Conservation (phyloP, 2,888 invertebrate species). For the Chalcis sispes region DNA sequence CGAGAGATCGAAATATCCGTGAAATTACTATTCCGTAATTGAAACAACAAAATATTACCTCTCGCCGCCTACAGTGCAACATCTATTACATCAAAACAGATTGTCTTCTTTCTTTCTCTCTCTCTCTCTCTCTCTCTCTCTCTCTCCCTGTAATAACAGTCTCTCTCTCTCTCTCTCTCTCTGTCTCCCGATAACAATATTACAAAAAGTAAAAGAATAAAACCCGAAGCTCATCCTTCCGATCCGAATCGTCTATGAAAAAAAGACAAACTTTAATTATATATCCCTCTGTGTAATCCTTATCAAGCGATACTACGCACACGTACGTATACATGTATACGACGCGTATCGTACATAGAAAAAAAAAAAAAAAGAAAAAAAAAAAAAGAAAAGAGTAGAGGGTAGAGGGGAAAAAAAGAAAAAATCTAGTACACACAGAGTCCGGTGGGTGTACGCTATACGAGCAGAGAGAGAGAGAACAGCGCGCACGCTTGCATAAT, state of each 20-base stretch:
- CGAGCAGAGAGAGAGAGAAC: not conserved
- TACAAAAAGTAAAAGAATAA: not conserved
- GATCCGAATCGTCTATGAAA: not conserved
- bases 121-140: too few relatives aligned
- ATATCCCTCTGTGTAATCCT: slow-evolving; percentile 17
- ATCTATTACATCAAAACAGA: slow-evolving; percentile 41
- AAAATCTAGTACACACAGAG: not conserved
- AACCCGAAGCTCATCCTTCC: not conserved
- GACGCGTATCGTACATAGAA: slow-evolving; percentile 10
- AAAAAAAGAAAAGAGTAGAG: not conserved
- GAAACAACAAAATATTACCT: slow-evolving; percentile 40
- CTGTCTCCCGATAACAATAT: not conserved
- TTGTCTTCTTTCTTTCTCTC: slow-evolving; percentile 29
- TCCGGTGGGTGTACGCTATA: not conserved
- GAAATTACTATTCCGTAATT: slow-evolving; percentile 28
- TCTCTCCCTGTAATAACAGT: slow-evolving; percentile 15
- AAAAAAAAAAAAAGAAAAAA: not conserved
- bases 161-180: not conserved
- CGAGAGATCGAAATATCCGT: too few relatives aligned
- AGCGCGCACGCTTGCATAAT: slow-evolving; percentile 60
- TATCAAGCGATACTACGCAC: slow-evolving; percentile 42
- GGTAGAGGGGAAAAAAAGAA: not conserved
- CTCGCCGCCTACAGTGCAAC: slow-evolving; percentile 14
- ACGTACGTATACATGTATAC: slow-evolving; percentile 26
- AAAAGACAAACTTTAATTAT: slow-evolving; percentile 29